Conservation (phyloP, 64 coral and sea anemone genomes). For the Dendronephthya gigantea region DNA sequence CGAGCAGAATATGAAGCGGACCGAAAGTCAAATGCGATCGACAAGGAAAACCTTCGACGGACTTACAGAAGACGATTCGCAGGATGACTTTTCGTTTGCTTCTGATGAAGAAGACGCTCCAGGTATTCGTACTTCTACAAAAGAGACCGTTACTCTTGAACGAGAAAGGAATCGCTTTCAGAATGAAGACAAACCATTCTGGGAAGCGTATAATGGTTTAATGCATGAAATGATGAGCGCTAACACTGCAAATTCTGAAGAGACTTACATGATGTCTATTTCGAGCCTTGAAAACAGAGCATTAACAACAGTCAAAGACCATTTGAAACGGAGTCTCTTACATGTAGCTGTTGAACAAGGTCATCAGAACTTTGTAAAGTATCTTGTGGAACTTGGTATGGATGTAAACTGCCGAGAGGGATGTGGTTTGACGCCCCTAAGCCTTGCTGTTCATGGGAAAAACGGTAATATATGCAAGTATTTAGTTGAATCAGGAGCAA, state of each 20-base stretch:
- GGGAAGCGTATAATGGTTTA: conserved; percentile 3
- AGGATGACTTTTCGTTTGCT: neutral
- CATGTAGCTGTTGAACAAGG: conserved; percentile 29
- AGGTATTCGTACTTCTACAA: neutral
- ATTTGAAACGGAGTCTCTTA: neutral
- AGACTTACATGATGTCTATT: neutral
- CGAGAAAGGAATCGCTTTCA: conserved; percentile 1
- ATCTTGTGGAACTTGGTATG: neutral
- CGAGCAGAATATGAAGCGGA: neutral
- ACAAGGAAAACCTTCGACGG: neutral
- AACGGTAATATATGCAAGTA: neutral
- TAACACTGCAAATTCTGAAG: neutral
- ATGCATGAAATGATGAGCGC: neutral
- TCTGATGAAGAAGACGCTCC: neutral
- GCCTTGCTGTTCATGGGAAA: neutral
- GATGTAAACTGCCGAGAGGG: conserved; percentile 12
- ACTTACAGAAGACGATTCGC: neutral
- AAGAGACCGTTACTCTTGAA: conserved; percentile 18
- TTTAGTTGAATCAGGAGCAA: neutral
- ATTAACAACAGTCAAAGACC: neutral
- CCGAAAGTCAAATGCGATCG: neutral
- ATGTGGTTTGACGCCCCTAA: conserved; percentile 17
- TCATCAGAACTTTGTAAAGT: neutral
- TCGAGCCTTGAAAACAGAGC: neutral
- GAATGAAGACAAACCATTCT: conserved; percentile 23